These are phyloP conservation scores for Xenopus borealis DNA, from an alignment of 2,113 vertebrate species.

Conservation along the genomic window DNA sequence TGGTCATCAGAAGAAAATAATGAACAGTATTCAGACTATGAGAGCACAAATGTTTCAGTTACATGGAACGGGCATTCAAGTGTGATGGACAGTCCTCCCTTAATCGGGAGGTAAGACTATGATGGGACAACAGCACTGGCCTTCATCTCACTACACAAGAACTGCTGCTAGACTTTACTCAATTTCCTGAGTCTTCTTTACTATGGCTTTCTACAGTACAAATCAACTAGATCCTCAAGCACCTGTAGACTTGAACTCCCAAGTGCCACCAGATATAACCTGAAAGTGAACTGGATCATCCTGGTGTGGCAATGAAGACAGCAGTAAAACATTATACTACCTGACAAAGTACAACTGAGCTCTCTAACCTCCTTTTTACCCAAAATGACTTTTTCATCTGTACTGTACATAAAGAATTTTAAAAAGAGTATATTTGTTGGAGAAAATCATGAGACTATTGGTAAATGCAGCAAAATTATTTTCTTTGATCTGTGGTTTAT, in stretches of 20 bases:
- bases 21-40: conserved; percentile 99
- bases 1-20: conserved; percentile 98
- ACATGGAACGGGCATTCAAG: conserved; percentile 95
- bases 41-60: conserved; percentile 97
- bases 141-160: conserved; percentile 72
- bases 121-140: conserved; percentile 67
- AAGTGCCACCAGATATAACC: conserved; percentile 78
- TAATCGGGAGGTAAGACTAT: conserved; percentile 62
- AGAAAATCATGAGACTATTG: conserved; percentile 80
- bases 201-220: conserved; percentile 63
- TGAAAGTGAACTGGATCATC: conserved; percentile 76
- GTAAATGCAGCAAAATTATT: conserved; percentile 82
- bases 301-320: conserved; percentile 75
- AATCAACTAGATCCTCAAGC: conserved; percentile 69
- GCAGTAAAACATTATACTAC: conserved; percentile 83
- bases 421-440: conserved; percentile 84
- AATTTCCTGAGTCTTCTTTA: conserved; percentile 65
- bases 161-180: conserved; percentile 76
- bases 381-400: conserved; percentile 79
- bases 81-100: conserved; percentile 76
- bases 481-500: conserved; percentile 79
- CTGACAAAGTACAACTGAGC: conserved; percentile 81
- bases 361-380: conserved; percentile 86
- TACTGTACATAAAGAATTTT: conserved; percentile 82
- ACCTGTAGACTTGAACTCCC: conserved; percentile 83